Base-by-base conservation (phyloP, 1,140 invertebrate species). In the Sitodiplosis mosellana region DNA sequence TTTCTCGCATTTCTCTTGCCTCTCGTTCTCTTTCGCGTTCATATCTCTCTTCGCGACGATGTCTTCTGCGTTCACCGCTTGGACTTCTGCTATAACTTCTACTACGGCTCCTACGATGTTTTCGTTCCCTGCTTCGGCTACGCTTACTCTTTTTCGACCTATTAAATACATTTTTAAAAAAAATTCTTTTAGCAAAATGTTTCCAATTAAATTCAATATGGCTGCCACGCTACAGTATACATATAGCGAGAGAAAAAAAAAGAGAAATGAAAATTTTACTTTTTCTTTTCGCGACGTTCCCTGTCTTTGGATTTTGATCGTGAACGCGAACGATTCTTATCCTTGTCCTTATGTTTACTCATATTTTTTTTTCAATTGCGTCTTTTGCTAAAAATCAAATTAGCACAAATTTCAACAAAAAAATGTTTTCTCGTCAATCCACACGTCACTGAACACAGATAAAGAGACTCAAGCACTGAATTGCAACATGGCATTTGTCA, bases 41-140 rank as follows among this genome's bases (percentile, higher is more conserved):
- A 51, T 51, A 20, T 52, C 49, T 44, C 21, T 15, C 1, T 15
- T n/a, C 17, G 40, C 46, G 64, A 14, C 67, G 64, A 15, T 69
- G 61, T 8, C 63, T 66, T 15, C 65, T 57, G 42, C 71, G 65
- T 38, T 67, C 60, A 43, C 58, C 57, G 15, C 56, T 57, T 6
- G 63, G 60, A 41, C 58, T 61, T n/a, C 56, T 48, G 33, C 67
- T 70, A 33, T 66, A 65, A 49, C 56, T 57, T 11, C 54, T 52
- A 43, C 53, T 53, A 33, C 42, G 17, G 17, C 20, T 14, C n/a
- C 43, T 20, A 14, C 43, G 50, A 46, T 47, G 53, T 42, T 55
- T 53, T 36, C 50, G 57, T 22, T 67, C 64, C 43, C 55, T 57
- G 36, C 53, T 52, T 36, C 43, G 19, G 22, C 43, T 45, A 10